A percentile compares a stretch with the other conserved stretches of the same genome.
These are phyloP conservation scores for Oscheius sp. DNA, from an alignment of 2,888 invertebrate genomes.

Conservation along the genomic window DNA sequence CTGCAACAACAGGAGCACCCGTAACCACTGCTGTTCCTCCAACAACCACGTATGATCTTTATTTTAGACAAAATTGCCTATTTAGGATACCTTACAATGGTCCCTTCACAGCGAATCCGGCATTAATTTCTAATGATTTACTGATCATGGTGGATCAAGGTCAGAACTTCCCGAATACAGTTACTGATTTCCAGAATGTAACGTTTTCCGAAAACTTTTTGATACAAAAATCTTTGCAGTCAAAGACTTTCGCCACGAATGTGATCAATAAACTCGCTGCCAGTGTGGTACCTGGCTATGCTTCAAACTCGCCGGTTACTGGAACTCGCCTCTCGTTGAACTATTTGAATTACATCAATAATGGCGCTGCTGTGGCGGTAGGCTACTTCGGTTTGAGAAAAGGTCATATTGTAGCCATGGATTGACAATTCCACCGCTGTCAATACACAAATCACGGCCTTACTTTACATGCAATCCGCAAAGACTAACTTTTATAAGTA, in stretches of 20 bases:
- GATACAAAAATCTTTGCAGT: background rate
- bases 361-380: background rate
- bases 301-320: background rate
- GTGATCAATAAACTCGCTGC: background rate
- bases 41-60: background rate
- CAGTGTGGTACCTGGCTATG: background rate
- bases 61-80: too few relatives aligned
- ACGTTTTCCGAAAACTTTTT: background rate
- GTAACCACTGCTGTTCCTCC: background rate
- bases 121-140: slow-evolving; percentile 3
- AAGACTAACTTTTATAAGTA: background rate
- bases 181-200: background rate
- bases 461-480: background rate
- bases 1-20: too few relatives aligned
- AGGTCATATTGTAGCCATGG: slow-evolving; percentile 4
- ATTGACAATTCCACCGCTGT: background rate
- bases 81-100: slow-evolving; percentile 7
- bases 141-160: slow-evolving; percentile 8
- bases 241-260: background rate
- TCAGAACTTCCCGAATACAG: background rate
- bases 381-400: too few relatives aligned
- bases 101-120: background rate
- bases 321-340: background rate
- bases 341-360: background rate
- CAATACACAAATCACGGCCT: background rate